Base-by-base conservation (phyloP, 1,140 invertebrate species). In the Dendroctonus valens region DNA sequence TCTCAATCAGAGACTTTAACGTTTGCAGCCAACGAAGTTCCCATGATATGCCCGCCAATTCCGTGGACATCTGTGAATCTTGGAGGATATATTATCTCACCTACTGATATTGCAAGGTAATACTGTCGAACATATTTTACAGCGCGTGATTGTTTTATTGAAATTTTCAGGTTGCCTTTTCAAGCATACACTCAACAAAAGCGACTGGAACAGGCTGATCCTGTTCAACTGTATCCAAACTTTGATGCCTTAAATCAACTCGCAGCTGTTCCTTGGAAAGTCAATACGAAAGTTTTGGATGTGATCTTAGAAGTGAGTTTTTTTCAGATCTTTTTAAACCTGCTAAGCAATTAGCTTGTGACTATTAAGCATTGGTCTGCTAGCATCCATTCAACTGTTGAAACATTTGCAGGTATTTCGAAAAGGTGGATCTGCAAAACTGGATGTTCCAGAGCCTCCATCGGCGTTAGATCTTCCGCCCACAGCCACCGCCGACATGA, bases 171-270 rank as follows among this genome's bases (percentile, higher is more conserved):
- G 48, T 73, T 81, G 52, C 79, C 81, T 2, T n/a, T 73, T n/a
- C 77, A 79, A 60, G 84, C 87, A 52, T 78, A 81, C 50, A 81
- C 85, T 57, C 90, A 91, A 74, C 82, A 81, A 78, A 79, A 86
- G 38, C 81, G 84, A 14, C 76, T 93, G 40, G 76, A 84, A 41
- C 79, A 81, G 48, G 79, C 82, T 5, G 81, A 85, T 41, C 71
- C 79, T 0, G 75, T 84, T n/a, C 80, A 91, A 52, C 76, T 97
- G 6, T 91, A 89, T 79, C 93, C 96, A 0, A 84, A 87, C 4
- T 81, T 97, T 6, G 97, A 99, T 83, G 89, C 91, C 12, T 81
- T 99, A 2, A 99, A 98, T 83, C 90, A 94, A 75, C 82, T 99
- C 0, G 87, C 89, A 12, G 84, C 90, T 38, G 88, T 95, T 62